These are phyloP conservation scores for Colossoma macropomum DNA, from an alignment of 2,113 vertebrate species.

Conservation along the genomic window DNA sequence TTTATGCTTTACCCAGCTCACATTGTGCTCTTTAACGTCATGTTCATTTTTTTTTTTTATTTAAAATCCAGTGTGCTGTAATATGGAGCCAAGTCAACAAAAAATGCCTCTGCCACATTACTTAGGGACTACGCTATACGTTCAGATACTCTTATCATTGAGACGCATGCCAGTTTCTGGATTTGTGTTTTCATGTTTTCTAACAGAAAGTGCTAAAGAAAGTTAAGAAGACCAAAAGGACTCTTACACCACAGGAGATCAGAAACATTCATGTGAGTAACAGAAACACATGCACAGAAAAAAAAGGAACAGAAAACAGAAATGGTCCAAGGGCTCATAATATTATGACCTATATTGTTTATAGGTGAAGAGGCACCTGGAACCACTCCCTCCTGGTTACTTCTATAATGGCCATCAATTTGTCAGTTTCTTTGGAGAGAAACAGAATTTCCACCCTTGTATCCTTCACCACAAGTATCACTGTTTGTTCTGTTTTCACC, in stretches of 20 bases:
- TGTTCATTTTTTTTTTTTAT: background rate
- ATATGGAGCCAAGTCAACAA: background rate
- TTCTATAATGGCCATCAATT: slow-evolving; percentile 94
- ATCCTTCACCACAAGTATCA: slow-evolving; percentile 79
- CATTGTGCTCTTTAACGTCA: background rate
- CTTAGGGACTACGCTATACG: background rate
- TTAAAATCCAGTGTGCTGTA: background rate
- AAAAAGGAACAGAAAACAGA: background rate
- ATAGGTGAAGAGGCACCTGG: slow-evolving; percentile 86
- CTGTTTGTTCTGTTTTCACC: background rate
- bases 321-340: background rate
- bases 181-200: slow-evolving; percentile 16
- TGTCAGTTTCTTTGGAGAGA: slow-evolving; percentile 93
- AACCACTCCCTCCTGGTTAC: slow-evolving; percentile 89
- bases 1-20: background rate
- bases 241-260: slow-evolving; percentile 89
- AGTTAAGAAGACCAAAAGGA: slow-evolving; percentile 84
- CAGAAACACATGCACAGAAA: background rate
- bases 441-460: slow-evolving; percentile 90
- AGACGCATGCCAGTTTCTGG: slow-evolving; percentile 2
- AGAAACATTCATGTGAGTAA: slow-evolving; percentile 89
- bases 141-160: slow-evolving; percentile 3
- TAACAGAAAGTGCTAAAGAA: slow-evolving; percentile 86
- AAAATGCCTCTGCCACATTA: background rate
- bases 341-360: slow-evolving; percentile 32